A percentile compares a stretch with the other conserved stretches of the same genome.
Evolutionary conservation across 2,888 invertebrate species (phyloP).

Genomic region (Linnaemya vulpina): DNA sequence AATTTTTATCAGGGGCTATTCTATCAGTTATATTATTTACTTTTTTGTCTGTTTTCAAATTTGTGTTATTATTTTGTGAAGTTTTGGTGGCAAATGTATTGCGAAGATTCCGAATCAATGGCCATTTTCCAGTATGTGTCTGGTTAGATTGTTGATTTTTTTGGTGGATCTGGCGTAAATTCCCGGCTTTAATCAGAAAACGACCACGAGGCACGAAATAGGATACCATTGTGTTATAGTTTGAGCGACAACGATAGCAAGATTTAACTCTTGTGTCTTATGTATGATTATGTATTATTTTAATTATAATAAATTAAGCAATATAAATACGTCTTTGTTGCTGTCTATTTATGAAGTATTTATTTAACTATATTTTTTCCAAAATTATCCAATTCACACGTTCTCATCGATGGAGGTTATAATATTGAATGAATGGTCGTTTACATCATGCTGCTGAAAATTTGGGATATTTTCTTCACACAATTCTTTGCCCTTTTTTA

Average conservation of each 20-base stretch:
- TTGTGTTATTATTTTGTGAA: slow-evolving; percentile 43
- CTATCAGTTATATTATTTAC: slow-evolving; percentile 61
- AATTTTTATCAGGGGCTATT: slow-evolving; percentile 15
- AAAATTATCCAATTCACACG: slow-evolving; percentile 10
- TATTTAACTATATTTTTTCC: not conserved
- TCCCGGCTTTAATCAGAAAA: slow-evolving; percentile 79
- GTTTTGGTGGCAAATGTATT: slow-evolving; percentile 74
- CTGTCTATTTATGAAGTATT: slow-evolving; percentile 20
- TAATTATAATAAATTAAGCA: slow-evolving; percentile 25
- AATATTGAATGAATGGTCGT: slow-evolving; percentile 51
- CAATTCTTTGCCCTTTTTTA: slow-evolving; percentile 18
- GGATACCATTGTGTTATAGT: slow-evolving; percentile 78
- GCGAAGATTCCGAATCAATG: slow-evolving; percentile 75
- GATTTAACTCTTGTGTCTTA: not conserved
- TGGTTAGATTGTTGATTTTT: slow-evolving; percentile 76
- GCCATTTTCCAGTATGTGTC: slow-evolving; percentile 76
- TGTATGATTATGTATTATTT: slow-evolving; percentile 38
- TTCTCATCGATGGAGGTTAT: slow-evolving; percentile 32
- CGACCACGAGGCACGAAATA: slow-evolving; percentile 81
- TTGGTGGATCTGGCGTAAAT: slow-evolving; percentile 76
- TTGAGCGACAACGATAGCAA: slow-evolving; percentile 24
- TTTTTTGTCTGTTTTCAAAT: slow-evolving; percentile 38
- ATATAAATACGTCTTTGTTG: not conserved
- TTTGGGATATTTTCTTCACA: slow-evolving; percentile 37
- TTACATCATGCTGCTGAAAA: slow-evolving; percentile 25